Evolutionary conservation across 2,113 vertebrate species (phyloP), one percentile per base, ranked within the genome.

Genomic region (Pandion haliaetus): DNA sequence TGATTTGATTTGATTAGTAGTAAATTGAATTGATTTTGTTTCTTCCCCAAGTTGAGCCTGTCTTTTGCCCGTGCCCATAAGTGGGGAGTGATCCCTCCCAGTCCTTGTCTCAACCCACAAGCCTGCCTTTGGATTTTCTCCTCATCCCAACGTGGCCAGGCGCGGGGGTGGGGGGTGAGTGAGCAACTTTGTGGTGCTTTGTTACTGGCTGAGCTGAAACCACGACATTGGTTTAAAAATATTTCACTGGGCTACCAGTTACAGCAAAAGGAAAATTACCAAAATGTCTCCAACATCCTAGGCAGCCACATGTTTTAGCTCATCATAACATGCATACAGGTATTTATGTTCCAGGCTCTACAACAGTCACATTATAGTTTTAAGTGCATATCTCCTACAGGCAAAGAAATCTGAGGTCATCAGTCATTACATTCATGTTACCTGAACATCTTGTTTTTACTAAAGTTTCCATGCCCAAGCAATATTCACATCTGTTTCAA

Each of bases 401-500:
- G 95, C 85, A 94, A 82, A 97, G 79, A 93, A 85, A 90, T 93
- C 73, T 3, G 82, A 97, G 94, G 91, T 81, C 67, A 28, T 42
- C 84, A 96, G 81, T 97, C 97, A 95, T 90, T 97, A 49, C 86
- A 84, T 82, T 92, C 92, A 50, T 90, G 92, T 74, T 98, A 98
- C 97, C 98, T 98, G 98, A 98, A 97, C 97, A 98, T 98, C 97
- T 98, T 98, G 97, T 97, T 97, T 98, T 98, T 91, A 84, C 94
- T 95, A 90, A 98, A 98, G 95, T 98, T 98, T 97, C 96, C 96
- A 98, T 97, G 93, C 97, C 98, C 95, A 98, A 97, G 97, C 98
- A 98, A 98, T 98, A 98, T 97, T 97, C 98, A 98, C 98, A 98
- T 98, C 98, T 98, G 98, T 98, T 98, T 98, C 97, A 96, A 98